Evolutionary conservation across 2,797 vertebrate species (phyloP).

Genomic region (Pteronotus mesoamericanus): DNA sequence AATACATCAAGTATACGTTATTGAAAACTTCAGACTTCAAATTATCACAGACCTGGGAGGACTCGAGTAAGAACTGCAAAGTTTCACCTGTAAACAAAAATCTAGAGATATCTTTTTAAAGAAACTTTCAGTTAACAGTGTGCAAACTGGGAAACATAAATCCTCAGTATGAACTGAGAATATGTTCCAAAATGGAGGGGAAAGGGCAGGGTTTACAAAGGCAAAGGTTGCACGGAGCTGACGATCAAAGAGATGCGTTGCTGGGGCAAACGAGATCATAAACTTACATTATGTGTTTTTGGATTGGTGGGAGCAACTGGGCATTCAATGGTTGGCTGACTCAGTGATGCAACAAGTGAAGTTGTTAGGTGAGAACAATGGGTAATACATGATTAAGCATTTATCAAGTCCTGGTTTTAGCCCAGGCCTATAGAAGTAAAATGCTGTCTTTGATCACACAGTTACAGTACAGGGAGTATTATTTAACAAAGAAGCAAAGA

Average conservation of each 20-base stretch:
- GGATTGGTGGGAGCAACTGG: neutral
- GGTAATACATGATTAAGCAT: neutral
- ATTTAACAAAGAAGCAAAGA: neutral
- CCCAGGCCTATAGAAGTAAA: neutral
- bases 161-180: neutral
- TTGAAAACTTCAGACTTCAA: neutral
- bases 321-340: neutral
- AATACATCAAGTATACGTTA: neutral
- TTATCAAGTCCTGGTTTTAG: neutral
- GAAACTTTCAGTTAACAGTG: neutral
- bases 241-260: neutral
- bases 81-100: neutral
- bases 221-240: neutral
- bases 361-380: neutral
- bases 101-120: neutral
- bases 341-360: neutral
- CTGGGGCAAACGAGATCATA: neutral
- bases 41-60: neutral
- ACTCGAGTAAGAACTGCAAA: neutral
- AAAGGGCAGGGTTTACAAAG: neutral
- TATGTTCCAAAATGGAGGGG: neutral
- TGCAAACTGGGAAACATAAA: neutral
- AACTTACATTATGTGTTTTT: neutral
- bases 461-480: neutral
- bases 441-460: neutral